Percentiles rank a stretch among this genome's conserved stretches.
These are phyloP conservation scores for Sebastes baramenuke DNA, from an alignment of 2,797 vertebrate genomes.

Conservation along the genomic window DNA sequence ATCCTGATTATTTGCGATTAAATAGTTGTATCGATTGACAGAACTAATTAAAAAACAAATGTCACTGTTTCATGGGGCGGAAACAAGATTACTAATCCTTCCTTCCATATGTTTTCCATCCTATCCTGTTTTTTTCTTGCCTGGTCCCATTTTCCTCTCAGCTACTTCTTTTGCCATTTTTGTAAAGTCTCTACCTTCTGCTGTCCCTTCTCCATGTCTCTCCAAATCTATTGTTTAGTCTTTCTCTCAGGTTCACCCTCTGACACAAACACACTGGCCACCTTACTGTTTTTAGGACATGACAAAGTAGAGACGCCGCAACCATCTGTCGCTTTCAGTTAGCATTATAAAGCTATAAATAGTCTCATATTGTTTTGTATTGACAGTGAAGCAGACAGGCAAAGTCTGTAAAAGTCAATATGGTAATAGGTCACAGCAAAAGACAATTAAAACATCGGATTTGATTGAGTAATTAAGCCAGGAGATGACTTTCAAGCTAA, in stretches of 20 bases:
- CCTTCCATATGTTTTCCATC: no score
- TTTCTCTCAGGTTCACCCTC: neutral
- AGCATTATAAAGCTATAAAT: neutral
- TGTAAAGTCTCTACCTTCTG: no score
- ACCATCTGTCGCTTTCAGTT: neutral
- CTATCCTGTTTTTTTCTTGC: no score
- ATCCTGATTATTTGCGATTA: no score
- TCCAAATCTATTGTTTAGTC: neutral
- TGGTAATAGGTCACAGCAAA: neutral
- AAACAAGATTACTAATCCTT: no score
- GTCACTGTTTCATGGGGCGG: no score
- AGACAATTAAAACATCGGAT: neutral
- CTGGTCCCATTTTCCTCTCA: no score
- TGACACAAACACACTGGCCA: neutral
- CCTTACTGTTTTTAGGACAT: neutral
- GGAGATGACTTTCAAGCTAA: slow-evolving; percentile 1
- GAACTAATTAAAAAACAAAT: no score
- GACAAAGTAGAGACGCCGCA: neutral
- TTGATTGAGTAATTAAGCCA: slow-evolving; percentile 4
- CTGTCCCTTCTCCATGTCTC: neutral
- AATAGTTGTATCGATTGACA: no score
- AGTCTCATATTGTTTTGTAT: neutral
- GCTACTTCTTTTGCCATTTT: no score
- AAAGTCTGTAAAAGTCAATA: neutral
- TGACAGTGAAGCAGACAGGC: neutral